Evolutionary conservation across 2,797 vertebrate genomes (phyloP).

Genomic region (Lacerta viridis): DNA sequence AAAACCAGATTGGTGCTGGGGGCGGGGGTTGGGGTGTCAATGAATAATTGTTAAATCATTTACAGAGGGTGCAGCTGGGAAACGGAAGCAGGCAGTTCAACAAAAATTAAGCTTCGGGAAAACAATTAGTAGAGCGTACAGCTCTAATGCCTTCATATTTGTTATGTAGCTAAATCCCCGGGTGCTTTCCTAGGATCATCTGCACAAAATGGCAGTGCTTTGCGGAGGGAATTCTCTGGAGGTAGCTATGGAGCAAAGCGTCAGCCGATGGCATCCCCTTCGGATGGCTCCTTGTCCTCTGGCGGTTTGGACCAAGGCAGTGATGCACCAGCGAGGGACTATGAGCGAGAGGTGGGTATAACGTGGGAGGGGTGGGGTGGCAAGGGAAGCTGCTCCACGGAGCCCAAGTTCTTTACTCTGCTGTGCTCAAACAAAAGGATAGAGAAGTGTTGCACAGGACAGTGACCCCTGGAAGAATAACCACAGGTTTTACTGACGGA

Average conservation of each 20-base stretch:
- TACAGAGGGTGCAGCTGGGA: background rate
- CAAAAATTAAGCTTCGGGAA: background rate
- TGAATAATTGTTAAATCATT: background rate
- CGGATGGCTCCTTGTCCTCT: conserved; percentile 95
- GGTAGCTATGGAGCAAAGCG: conserved; percentile 91
- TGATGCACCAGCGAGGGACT: conserved; percentile 91
- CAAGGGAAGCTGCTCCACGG: background rate
- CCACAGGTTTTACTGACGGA: background rate
- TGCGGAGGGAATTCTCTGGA: conserved; percentile 92
- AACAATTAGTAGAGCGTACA: background rate
- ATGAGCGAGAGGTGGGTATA: conserved; percentile 93
- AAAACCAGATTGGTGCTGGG: background rate
- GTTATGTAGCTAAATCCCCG: background rate
- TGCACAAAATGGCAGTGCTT: conserved; percentile 94
- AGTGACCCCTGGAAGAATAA: background rate
- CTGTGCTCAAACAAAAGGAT: background rate
- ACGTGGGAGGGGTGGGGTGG: accelerated
- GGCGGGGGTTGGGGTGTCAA: background rate
- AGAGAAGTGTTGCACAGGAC: background rate
- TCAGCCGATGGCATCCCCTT: conserved; percentile 95
- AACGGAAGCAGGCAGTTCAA: background rate
- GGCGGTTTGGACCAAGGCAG: conserved; percentile 93
- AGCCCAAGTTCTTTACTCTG: background rate
- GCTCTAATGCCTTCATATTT: accelerated
- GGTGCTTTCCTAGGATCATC: conserved; percentile 83